Evolutionary conservation across 2,113 vertebrate species (phyloP).

Genomic region (Gracilinanus agilis): DNA sequence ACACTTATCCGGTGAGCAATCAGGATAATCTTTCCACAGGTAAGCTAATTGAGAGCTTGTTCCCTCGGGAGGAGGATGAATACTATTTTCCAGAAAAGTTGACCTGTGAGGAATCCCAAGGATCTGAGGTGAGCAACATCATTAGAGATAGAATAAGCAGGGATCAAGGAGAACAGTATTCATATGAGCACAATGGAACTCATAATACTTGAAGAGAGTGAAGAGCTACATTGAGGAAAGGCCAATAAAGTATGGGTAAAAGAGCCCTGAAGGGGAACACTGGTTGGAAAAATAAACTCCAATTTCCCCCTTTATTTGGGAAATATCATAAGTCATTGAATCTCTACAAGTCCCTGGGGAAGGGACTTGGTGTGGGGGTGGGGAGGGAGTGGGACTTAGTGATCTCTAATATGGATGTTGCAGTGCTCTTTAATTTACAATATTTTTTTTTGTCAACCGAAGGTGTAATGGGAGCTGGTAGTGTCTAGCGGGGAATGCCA

Average conservation of each 20-base stretch:
- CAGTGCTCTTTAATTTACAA: neutral
- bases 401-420: neutral
- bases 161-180: neutral
- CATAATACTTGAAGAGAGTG: neutral
- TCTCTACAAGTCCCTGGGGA: neutral
- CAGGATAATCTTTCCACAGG: neutral
- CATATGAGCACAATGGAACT: neutral
- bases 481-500: neutral
- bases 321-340: neutral
- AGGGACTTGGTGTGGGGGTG: neutral
- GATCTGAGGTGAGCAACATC: neutral
- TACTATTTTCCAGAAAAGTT: neutral
- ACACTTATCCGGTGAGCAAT: neutral
- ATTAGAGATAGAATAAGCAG: neutral
- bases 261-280: neutral
- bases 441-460: neutral
- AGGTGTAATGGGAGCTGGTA: neutral
- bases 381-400: neutral
- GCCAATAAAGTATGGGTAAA: neutral
- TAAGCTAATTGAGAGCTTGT: neutral
- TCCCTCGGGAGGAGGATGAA: neutral
- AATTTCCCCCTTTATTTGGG: neutral
- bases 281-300: neutral
- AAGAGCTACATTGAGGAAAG: neutral
- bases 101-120: neutral